Evolutionary conservation across 2,113 vertebrate genomes (phyloP), one percentile per base, ranked within the genome.

Genomic region (Sinocyclocheilus grahami): DNA sequence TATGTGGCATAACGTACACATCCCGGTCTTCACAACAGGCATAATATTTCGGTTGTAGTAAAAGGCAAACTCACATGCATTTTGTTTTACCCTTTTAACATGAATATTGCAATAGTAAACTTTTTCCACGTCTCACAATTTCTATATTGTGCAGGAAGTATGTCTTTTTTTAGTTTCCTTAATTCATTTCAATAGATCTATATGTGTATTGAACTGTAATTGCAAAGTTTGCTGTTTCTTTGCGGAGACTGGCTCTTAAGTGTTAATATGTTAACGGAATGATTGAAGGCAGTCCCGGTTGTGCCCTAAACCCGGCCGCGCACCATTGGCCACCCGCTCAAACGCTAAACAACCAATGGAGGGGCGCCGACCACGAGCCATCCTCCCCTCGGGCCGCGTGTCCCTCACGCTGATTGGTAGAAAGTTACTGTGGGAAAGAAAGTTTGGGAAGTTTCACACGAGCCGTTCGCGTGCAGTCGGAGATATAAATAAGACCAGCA

Each of bases 381-480:
- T 95, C 94, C 95, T 94, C 94, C 95, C 90, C 92, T 91, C 89
- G 93, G 95, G 96, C 96, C 96, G 96, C 96, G 97, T 97, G 97
- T 95, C 95, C 93, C 95, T 93, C 93, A 89, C 95, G 93, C 95
- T 96, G 94, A 97, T 97, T 97, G 97, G 97, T 95, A 94, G 95
- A 95, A 97, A 97, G 97, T 97, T 97, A 97, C 95, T 97, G 97
- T 98, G 97, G 97, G 97, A 98, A 98, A 97, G 97, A 97, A 97
- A 97, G 96, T 97, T 97, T 96, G 96, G 96, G 96, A 97, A 97
- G 97, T 97, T 98, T 98, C 97, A 98, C 97, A 98, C 97, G 97
- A 98, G 97, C 97, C 97, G 96, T 95, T 98, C 97, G 97, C 97
- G 97, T 98, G 97, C 97, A 95, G 96, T 92, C 93, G 82, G 93